Conservation (phyloP, 1,140 invertebrate genomes). For the Cecropterus lyciades region DNA sequence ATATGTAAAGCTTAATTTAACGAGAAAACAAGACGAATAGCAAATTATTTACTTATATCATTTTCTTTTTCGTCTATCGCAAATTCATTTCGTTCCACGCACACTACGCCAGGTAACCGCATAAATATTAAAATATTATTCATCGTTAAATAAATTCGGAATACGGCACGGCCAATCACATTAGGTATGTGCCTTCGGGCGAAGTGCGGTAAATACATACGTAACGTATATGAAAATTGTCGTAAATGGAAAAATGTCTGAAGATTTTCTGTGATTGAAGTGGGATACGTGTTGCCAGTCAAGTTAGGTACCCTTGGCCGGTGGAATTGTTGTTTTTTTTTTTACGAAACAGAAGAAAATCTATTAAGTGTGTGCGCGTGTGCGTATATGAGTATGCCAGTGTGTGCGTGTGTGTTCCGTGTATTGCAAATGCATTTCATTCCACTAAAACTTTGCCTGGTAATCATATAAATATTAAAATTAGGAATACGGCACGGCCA, state of each 20-base stretch:
- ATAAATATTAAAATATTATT: slow-evolving; percentile 27
- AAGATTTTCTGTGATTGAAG: no score
- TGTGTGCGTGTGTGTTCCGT: no score
- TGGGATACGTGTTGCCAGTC: no score
- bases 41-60: no score
- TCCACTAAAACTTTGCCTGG: not conserved
- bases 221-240: not conserved
- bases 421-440: slow-evolving; percentile 8
- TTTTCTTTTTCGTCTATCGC: not conserved
- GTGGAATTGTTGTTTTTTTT: no score
- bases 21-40: no score
- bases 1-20: no score
- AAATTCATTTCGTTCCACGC: slow-evolving; percentile 6
- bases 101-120: not conserved
- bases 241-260: not conserved
- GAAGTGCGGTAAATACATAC: not conserved
- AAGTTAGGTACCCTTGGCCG: no score
- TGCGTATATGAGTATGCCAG: no score
- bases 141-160: slow-evolving; percentile 24
- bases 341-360: no score
- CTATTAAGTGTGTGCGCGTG: no score
- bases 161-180: slow-evolving; percentile 15
- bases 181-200: slow-evolving; percentile 12
- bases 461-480: slow-evolving; percentile 13
- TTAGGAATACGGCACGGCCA: slow-evolving; percentile 12